Evolutionary conservation across 2,797 vertebrate species (phyloP).

Genomic region (Esox lucius): DNA sequence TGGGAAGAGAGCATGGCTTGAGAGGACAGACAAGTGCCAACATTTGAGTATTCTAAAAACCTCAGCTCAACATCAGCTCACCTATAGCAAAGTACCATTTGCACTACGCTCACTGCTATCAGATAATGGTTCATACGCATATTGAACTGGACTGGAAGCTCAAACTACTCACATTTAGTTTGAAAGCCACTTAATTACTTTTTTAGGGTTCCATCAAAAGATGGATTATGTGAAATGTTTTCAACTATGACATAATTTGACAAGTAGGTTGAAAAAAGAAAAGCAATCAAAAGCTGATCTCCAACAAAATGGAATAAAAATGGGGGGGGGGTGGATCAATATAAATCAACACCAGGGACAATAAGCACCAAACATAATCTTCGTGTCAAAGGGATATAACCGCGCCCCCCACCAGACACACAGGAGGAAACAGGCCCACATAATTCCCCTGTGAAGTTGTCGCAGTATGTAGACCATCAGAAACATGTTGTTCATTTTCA

Average conservation of each 20-base stretch:
- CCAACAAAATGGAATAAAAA: not conserved
- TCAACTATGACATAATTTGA: not conserved
- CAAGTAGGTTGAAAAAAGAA: not conserved
- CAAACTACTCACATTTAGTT: no score
- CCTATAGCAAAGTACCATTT: no score
- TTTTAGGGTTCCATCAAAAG: not conserved
- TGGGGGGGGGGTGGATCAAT: not conserved
- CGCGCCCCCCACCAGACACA: not conserved
- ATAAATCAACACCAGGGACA: not conserved
- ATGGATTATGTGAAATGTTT: not conserved
- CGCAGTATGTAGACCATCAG: not conserved
- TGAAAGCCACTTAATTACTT: not conserved
- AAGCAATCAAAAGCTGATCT: not conserved
- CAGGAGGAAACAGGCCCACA: not conserved
- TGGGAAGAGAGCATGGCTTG: conserved; percentile 14
- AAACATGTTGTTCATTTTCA: not conserved
- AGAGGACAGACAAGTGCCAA: conserved; percentile 20
- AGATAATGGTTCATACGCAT: no score
- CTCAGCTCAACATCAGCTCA: no score
- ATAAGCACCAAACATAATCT: not conserved
- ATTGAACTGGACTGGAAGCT: not conserved
- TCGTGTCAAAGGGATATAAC: not conserved
- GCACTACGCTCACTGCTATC: no score
- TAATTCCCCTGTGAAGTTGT: not conserved
- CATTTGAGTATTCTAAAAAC: not conserved